phyloP scores from a whole-genome alignment of 2,797 vertebrate genomes.

The Aulostomus chinensis region DNA sequence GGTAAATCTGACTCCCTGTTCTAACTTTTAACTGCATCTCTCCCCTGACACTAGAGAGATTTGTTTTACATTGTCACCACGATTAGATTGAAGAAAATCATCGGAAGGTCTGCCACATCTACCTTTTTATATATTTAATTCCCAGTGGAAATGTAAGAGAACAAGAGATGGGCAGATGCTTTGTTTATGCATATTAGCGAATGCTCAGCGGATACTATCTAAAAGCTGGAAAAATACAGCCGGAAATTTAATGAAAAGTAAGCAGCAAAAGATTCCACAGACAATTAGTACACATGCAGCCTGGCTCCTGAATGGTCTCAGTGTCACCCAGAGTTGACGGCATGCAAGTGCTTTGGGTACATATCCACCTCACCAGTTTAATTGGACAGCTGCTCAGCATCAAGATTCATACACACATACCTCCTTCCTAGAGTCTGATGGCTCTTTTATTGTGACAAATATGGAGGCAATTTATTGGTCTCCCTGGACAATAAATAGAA shows the following conservation, averaged over 20 bases:
- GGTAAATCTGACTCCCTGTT: not conserved
- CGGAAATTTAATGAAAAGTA: conserved; percentile 28
- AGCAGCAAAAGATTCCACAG: conserved; percentile 27
- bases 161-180: not conserved
- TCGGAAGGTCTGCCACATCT: conserved; percentile 1
- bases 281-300: conserved; percentile 26
- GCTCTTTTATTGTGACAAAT: conserved; percentile 80
- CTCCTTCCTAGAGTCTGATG: conserved; percentile 68
- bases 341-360: conserved; percentile 61
- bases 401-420: conserved; percentile 64
- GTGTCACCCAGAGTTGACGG: conserved; percentile 48
- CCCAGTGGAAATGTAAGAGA: not conserved
- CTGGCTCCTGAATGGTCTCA: conserved; percentile 31
- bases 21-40: conserved; percentile 5
- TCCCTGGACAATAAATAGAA: conserved; percentile 79
- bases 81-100: not conserved
- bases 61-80: not conserved
- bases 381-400: conserved; percentile 79
- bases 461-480: conserved; percentile 78
- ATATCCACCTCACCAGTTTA: conserved; percentile 67
- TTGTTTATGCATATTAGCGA: conserved; percentile 13
- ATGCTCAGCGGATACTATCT: conserved; percentile 8
- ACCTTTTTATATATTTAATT: conserved; percentile 3
- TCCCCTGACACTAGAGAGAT: not conserved
- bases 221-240: conserved; percentile 16